Evolutionary conservation across 2,797 vertebrate species (phyloP).

Genomic region (Lacerta bilineata): DNA sequence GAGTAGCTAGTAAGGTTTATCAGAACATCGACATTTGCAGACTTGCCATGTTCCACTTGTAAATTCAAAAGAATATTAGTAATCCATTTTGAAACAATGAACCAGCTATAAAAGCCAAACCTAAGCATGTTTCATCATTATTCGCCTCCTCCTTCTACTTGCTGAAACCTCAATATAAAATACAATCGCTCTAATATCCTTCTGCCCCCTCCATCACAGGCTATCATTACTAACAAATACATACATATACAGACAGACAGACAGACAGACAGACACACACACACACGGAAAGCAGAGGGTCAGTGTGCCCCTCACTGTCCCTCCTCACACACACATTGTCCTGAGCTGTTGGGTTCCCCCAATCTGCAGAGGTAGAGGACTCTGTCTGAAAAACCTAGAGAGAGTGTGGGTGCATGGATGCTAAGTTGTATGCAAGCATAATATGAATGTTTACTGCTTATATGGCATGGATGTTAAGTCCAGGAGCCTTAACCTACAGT

Average conservation of each 20-base stretch:
- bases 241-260: neutral
- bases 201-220: neutral
- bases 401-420: too few species aligned
- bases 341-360: neutral
- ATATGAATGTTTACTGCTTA: neutral
- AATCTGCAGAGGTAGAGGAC: neutral
- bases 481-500: conserved; percentile 16
- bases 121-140: neutral
- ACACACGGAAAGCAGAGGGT: neutral
- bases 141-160: neutral
- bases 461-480: neutral
- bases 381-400: neutral
- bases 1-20: neutral
- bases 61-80: neutral
- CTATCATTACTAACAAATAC: conserved; percentile 52
- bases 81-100: neutral
- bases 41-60: neutral
- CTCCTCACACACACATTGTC: neutral
- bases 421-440: neutral
- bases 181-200: neutral
- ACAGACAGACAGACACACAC: neutral
- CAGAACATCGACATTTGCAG: neutral
- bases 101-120: neutral
- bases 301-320: too few species aligned
- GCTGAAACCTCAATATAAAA: neutral